These are phyloP conservation scores for Sapajus apella DNA, from an alignment of 2,113 vertebrate genomes.

Conservation along the genomic window DNA sequence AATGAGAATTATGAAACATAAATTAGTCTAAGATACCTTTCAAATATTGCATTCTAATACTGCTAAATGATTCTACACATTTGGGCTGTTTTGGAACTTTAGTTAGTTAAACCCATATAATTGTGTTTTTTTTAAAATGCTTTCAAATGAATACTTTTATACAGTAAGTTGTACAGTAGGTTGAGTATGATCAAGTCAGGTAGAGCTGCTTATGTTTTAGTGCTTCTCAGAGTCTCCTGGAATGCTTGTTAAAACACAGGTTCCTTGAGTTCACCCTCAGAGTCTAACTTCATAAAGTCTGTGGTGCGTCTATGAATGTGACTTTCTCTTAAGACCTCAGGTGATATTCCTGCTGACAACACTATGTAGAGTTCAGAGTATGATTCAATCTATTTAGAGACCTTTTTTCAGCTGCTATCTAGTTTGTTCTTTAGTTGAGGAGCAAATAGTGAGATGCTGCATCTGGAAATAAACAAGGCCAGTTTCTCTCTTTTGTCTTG, in stretches of 20 bases:
- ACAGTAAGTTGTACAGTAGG: neutral
- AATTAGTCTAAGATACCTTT: neutral
- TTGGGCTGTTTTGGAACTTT: neutral
- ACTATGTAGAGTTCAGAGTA: neutral
- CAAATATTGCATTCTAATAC: neutral
- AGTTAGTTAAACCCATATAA: neutral
- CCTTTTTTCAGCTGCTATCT: neutral
- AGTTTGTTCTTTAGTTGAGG: neutral
- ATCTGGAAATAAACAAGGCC: conserved; percentile 21
- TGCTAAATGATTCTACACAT: neutral
- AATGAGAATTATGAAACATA: neutral
- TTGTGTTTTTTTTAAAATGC: neutral
- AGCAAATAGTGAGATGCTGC: conserved; percentile 3
- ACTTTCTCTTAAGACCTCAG: neutral
- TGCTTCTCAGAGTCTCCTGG: neutral
- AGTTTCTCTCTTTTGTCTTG: neutral
- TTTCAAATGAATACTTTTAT: neutral
- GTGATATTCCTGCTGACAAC: neutral
- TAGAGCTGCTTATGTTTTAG: neutral
- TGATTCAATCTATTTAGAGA: neutral
- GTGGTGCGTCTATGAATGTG: neutral
- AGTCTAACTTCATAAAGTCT: neutral
- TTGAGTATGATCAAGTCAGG: neutral
- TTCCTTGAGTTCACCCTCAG: neutral
- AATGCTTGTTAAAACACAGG: neutral